These are phyloP conservation scores for Parthenolecanium corni DNA, from an alignment of 2,888 invertebrate genomes.

Conservation along the genomic window DNA sequence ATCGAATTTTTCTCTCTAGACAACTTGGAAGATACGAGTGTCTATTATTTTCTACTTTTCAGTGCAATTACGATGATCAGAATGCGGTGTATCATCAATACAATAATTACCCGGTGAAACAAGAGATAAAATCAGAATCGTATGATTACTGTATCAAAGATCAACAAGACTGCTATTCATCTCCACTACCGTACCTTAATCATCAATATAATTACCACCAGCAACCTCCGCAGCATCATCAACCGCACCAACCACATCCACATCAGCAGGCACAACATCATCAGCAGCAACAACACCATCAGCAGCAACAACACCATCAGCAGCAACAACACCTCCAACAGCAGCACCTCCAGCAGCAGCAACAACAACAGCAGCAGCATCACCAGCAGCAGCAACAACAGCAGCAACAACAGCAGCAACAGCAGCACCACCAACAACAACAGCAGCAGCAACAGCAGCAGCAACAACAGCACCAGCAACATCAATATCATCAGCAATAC, in stretches of 20 bases:
- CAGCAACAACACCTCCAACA: slow-evolving; percentile 1
- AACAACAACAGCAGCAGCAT: background rate
- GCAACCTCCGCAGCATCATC: slow-evolving; percentile 10
- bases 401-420: background rate
- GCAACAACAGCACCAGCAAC: background rate
- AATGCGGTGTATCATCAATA: slow-evolving; percentile 19
- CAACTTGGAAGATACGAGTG: background rate
- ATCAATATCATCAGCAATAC: too few species aligned
- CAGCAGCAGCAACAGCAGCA: slow-evolving; percentile 2
- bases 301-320: background rate
- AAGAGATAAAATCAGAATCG: slow-evolving; percentile 20
- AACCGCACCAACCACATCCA: slow-evolving; percentile 9
- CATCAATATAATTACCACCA: slow-evolving; percentile 21
- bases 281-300: background rate
- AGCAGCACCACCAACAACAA: background rate
- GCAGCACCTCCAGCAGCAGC: slow-evolving; percentile 2
- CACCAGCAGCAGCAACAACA: background rate
- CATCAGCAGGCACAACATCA: slow-evolving; percentile 19
- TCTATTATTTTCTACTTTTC: background rate
- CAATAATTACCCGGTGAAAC: slow-evolving; percentile 22
- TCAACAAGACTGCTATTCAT: slow-evolving; percentile 24
- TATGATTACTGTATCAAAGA: slow-evolving; percentile 22
- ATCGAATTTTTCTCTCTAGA: too few species aligned
- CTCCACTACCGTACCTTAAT: slow-evolving; percentile 18
- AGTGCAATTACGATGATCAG: slow-evolving; percentile 20